Evolutionary conservation across 1,140 invertebrate genomes (phyloP).

Genomic region (Drosophila littoralis): DNA sequence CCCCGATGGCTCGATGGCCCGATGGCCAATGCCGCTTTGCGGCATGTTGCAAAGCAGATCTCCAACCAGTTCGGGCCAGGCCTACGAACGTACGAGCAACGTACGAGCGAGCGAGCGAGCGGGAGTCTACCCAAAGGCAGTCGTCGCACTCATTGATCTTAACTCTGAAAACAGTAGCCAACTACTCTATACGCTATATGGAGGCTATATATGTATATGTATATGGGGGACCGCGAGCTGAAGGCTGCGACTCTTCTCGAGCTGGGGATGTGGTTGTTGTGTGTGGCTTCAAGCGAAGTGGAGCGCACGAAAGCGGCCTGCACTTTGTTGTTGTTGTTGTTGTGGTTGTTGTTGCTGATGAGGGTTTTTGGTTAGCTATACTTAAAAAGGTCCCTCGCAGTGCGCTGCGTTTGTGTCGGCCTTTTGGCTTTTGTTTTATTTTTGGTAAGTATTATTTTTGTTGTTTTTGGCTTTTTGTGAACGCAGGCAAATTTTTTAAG

Average conservation of each 20-base stretch:
- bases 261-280: conserved; percentile 23
- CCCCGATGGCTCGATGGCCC: conserved; percentile 9
- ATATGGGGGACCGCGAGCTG: background rate
- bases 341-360: conserved; percentile 54
- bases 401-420: conserved; percentile 57
- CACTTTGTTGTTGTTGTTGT: conserved; percentile 69
- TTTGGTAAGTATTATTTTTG: conserved; percentile 17
- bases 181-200: conserved; percentile 55
- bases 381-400: conserved; percentile 57
- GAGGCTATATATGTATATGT: background rate
- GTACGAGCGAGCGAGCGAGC: conserved; percentile 8
- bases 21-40: conserved; percentile 57
- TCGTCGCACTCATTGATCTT: conserved; percentile 81
- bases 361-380: conserved; percentile 76
- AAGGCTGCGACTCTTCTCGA: conserved; percentile 18
- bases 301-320: conserved; percentile 71
- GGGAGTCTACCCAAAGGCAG: conserved; percentile 43
- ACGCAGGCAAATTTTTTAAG: conserved; percentile 76
- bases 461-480: conserved; percentile 38
- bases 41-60: conserved; percentile 79
- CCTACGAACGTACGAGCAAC: conserved; percentile 20
- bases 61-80: conserved; percentile 40
- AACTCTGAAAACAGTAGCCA: conserved; percentile 83
- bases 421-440: conserved; percentile 54
- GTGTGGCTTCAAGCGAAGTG: conserved; percentile 57